Evolutionary conservation across 1,140 invertebrate genomes (phyloP), one percentile per base, ranked within the genome.

Genomic region (Euschistus heros): DNA sequence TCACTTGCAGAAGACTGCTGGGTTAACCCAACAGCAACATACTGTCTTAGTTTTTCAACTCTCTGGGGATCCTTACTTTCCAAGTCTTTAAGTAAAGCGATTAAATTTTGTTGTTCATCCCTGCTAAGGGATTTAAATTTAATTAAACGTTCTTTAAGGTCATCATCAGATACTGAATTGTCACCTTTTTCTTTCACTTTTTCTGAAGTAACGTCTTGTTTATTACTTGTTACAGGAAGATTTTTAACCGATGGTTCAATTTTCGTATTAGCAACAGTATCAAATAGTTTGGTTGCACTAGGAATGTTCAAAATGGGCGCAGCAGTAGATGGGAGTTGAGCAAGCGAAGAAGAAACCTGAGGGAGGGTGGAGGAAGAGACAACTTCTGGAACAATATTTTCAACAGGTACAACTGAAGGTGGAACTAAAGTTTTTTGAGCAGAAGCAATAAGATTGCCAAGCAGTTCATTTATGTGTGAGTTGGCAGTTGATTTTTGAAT

Each of bases 61-160:
- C 86, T 79, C 7, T 79, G 74, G 0, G 87, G 85, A 71, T 89
- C 84, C 15, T 80, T 81, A 0, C 80, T 80, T 73, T 90, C 87
- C 37, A 90, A 71, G 71, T 89, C 88, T 70, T 88, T 88, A 47
- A 91, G 71, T 71, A 88, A 88, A 5, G 82, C 82, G 7, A 91
- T 89, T 0, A 91, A 75, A 66, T 84, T 84, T 64, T 89, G 84
- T 69, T 91, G 88, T 71, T 91, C 87, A 61, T 88, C 85, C 2
- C 80, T 81, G 0, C 82, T 84, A 0, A 91, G 73, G 69, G 88
- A 84, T 73, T 85, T 85, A 68, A 91, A 91, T 72, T 89, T 90
- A 71, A 88, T 86, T 33, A 91, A 73, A 0, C 89, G 72, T 0
- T 84, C 82, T 69, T 88, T 85, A 20, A 91, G 72, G 69, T 91